Conservation (phyloP, 2,888 invertebrate species). For the Drosophila emarginata region DNA sequence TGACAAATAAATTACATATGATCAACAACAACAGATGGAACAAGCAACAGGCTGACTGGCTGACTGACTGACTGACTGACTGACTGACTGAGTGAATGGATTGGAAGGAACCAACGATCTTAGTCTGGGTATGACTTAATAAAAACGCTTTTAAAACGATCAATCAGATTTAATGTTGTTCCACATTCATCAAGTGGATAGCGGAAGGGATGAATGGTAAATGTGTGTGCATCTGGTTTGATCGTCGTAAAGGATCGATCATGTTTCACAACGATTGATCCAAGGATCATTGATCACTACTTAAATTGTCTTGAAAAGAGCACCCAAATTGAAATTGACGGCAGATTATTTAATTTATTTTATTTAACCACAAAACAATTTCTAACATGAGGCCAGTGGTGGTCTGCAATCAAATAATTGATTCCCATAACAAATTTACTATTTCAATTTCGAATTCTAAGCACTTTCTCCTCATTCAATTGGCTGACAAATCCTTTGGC, state of each 20-base stretch:
- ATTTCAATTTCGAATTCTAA: neutral
- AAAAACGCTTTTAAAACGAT: conserved; percentile 68
- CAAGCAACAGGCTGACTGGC: conserved; percentile 14
- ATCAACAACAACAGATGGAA: conserved; percentile 51
- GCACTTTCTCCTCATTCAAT: neutral
- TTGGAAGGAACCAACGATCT: conserved; percentile 10
- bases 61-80: neutral
- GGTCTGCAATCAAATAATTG: too few relatives aligned
- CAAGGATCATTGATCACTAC: conserved; percentile 1
- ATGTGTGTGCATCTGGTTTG: neutral
- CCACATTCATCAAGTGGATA: conserved; percentile 55
- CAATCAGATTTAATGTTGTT: conserved; percentile 67
- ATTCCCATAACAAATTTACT: too few relatives aligned
- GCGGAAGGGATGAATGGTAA: neutral
- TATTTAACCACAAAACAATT: too few relatives aligned
- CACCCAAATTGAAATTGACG: conserved; percentile 4
- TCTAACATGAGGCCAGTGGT: too few relatives aligned
- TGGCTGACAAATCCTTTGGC: conserved; percentile 4
- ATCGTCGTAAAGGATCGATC: neutral
- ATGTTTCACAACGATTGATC: neutral
- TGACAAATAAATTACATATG: conserved; percentile 82
- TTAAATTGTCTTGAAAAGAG: neutral
- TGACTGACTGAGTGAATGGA: conserved; percentile 26
- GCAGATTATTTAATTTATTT: neutral
- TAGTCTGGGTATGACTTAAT: conserved; percentile 69